Conservation (phyloP, 2,888 invertebrate genomes). For the Aplocera efformata region DNA sequence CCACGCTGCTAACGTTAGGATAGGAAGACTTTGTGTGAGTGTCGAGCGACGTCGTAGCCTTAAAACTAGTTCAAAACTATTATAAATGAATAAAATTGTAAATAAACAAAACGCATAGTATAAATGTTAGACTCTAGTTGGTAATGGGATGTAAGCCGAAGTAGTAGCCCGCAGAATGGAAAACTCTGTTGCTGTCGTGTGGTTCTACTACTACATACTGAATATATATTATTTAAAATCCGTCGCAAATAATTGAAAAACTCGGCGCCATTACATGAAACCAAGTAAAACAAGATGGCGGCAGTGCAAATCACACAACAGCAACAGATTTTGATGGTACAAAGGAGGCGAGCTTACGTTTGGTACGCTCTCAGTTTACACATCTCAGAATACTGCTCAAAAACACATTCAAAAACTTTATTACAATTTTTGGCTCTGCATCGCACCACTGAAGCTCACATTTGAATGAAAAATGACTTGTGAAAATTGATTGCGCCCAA, state of each 20-base stretch:
- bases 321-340: constrained; percentile 47
- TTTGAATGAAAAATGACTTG: constrained; percentile 3
- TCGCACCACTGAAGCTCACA: constrained; percentile 2
- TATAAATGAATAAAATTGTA: constrained; percentile 60
- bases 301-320: constrained; percentile 30
- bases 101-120: constrained; percentile 65
- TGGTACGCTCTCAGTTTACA: constrained; percentile 27
- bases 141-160: constrained; percentile 57
- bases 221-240: background rate
- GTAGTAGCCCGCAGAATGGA: constrained; percentile 52
- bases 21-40: constrained; percentile 64
- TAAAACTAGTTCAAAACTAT: constrained; percentile 80
- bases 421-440: constrained; percentile 2
- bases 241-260: background rate
- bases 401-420: background rate
- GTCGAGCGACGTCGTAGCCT: constrained; percentile 74
- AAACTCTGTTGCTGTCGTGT: constrained; percentile 38
- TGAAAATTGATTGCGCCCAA: constrained; percentile 16
- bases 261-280: constrained; percentile 15
- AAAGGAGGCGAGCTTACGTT: constrained; percentile 44
- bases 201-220: constrained; percentile 9
- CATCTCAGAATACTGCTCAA: constrained; percentile 11
- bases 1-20: constrained; percentile 62
- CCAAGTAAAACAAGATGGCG: constrained; percentile 22
- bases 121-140: constrained; percentile 62